Evolutionary conservation across 2,888 invertebrate genomes (phyloP), one percentile per base, ranked within the genome.

Genomic region (Lucinisca nassula): DNA sequence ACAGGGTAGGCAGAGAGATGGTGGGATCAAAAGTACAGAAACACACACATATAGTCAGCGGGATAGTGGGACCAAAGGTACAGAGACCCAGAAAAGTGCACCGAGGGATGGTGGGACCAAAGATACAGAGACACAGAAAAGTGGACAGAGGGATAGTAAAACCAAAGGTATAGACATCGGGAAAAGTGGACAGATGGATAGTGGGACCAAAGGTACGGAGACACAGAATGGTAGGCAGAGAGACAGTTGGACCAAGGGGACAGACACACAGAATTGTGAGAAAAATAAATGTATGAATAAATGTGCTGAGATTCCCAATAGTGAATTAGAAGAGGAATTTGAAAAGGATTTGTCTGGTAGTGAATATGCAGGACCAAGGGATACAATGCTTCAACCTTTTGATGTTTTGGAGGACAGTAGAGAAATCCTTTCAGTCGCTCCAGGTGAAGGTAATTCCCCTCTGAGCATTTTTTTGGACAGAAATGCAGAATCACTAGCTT

Each of bases 391-490:
- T 14, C 45, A 78, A 12, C 40, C 67, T 32, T 21, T 72, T 4
- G 78, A 83, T 51, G 10, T 76, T 8, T 12, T 17, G 8, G 45
- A 45, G 8, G 67, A 67, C 10, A 37, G 35, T 21, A 40, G 30
- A 21, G 24, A 67, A 70, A 17, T 70, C 12, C 12, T 72, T 37
- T 72, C 40, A 4, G 75, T 89, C 79, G 90, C 90, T 40, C 87
- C 90, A n/a, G 89, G 82, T 30, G 90, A 92, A 83, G 79, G 82
- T 17, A 83, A 72, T 61, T 27, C 61, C 17, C 61, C 87, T 27
- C 49, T 92, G 1, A 88, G 91, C 76, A 67, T 92, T n/a, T 90
- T 90, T 77, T 6, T 78, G 30, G 77, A 85, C 10, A 77, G 79
- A 81, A 24, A 84, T 37, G 12, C 84, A n/a, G 88, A 88, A 86